Evolutionary conservation across 2,797 vertebrate genomes (phyloP), one percentile per base, ranked within the genome.

Genomic region (Urocyon cinereoargenteus): DNA sequence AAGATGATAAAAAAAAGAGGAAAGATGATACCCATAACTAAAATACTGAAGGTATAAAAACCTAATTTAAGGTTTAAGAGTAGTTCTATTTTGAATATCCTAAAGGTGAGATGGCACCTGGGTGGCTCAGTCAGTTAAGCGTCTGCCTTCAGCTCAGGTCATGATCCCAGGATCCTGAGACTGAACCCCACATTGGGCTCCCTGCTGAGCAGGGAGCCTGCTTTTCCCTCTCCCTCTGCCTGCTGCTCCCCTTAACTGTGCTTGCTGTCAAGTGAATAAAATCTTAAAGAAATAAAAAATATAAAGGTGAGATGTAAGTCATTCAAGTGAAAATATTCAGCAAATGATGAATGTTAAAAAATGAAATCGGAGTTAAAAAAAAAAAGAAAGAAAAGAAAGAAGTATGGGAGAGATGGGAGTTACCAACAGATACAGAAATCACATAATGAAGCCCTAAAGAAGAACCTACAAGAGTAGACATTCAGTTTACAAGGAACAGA

Each of bases 11-110:
- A 40, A 40, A 40, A 40, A 40, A 82, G n/a, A 59, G 18, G 4
- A 5, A 83, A 3, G 14, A 94, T 84, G 34, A 4, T 72, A 62
- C n/a, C 24, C 73, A 73, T n/a, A 49, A 85, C 45, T 86, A 88
- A 93, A 95, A 62, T 21, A 86, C 9, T 16, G 14, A 62, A 83
- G 70, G 3, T 36, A 2, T 53, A 49, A 93, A 31, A 90, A 86
- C 36, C 31, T 77, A 79, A 79, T 24, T 93, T 89, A 22, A 96
- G 31, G 26, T 61, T 94, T 82, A 92, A 82, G 24, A 96, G 81
- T 81, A 94, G 81, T 31, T 84, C 31, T 87, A 73, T 15, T 90
- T 85, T 77, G 10, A 77, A 13, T 75, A 90, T 77, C 31, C 77
- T 90, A 78, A 90, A 55, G 28, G 26, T 79, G 72, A 87, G 14